These are phyloP conservation scores for Colostygia pectinataria DNA, from an alignment of 2,888 invertebrate species.

Conservation along the genomic window DNA sequence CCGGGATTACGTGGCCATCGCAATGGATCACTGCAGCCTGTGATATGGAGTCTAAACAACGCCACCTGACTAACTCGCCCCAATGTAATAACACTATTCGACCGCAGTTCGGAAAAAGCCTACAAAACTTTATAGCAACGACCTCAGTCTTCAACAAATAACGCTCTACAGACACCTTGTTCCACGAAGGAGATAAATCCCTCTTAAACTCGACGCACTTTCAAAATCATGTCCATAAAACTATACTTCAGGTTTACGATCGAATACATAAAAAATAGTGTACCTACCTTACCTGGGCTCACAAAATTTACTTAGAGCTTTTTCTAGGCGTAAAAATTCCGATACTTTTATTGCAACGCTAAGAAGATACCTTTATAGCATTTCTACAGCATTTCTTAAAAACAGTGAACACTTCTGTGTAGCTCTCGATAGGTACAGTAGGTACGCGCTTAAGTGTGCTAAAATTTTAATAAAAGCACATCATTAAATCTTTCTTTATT, in stretches of 20 bases:
- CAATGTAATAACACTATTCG: constrained; percentile 38
- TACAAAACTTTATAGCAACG: constrained; percentile 32
- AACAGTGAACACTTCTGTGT: background rate
- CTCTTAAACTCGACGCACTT: constrained; percentile 53
- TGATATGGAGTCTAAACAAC: constrained; percentile 74
- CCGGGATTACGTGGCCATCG: constrained; percentile 77
- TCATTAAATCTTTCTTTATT: constrained; percentile 11
- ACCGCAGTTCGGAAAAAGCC: constrained; percentile 25
- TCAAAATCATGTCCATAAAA: constrained; percentile 60
- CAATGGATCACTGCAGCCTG: constrained; percentile 76
- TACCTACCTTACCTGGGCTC: constrained; percentile 40
- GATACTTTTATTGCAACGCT: constrained; percentile 35
- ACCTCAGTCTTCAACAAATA: constrained; percentile 28
- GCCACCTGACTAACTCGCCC: constrained; percentile 61
- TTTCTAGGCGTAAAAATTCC: constrained; percentile 47
- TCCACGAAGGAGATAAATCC: constrained; percentile 45
- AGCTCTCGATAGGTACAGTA: constrained; percentile 1
- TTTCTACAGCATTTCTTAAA: no score
- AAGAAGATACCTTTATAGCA: background rate
- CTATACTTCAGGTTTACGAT: constrained; percentile 59
- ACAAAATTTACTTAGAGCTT: constrained; percentile 52
- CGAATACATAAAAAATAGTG: constrained; percentile 54
- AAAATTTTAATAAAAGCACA: constrained; percentile 6
- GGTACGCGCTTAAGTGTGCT: background rate
- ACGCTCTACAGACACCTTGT: constrained; percentile 40